These are phyloP conservation scores for Aphelocoma californica DNA, from an alignment of 2,797 vertebrate genomes.

Conservation along the genomic window DNA sequence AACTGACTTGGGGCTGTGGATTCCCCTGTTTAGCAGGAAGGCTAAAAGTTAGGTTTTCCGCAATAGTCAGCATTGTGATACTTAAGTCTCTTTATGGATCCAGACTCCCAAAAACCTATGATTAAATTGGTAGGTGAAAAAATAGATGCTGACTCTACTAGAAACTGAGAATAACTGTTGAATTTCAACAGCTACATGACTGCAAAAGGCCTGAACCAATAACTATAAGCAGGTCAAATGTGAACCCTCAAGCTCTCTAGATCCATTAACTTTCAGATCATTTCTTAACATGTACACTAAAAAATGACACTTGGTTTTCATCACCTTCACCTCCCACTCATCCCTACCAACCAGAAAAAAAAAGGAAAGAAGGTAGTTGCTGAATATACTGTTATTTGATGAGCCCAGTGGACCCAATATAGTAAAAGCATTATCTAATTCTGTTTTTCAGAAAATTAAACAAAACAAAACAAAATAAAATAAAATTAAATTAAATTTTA, in stretches of 20 bases:
- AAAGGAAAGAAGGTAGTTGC: accelerated
- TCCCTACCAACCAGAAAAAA: background rate
- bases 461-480: background rate
- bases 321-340: background rate
- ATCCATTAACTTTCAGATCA: conserved; percentile 10
- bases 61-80: background rate
- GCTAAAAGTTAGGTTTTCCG: background rate
- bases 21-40: background rate
- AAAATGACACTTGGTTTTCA: background rate
- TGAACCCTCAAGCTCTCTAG: background rate
- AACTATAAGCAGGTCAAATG: conserved; percentile 16
- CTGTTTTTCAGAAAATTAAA: background rate
- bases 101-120: background rate
- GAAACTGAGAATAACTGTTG: conserved; percentile 21
- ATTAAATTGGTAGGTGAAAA: conserved; percentile 28
- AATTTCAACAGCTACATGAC: conserved; percentile 21
- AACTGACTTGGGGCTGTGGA: background rate
- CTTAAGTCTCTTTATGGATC: background rate
- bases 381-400: background rate
- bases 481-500: no score
- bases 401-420: background rate
- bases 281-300: background rate
- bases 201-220: conserved; percentile 1
- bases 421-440: background rate
- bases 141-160: conserved; percentile 26